Evolutionary conservation across 2,797 vertebrate species (phyloP).

Genomic region (Megaceryle alcyon): DNA sequence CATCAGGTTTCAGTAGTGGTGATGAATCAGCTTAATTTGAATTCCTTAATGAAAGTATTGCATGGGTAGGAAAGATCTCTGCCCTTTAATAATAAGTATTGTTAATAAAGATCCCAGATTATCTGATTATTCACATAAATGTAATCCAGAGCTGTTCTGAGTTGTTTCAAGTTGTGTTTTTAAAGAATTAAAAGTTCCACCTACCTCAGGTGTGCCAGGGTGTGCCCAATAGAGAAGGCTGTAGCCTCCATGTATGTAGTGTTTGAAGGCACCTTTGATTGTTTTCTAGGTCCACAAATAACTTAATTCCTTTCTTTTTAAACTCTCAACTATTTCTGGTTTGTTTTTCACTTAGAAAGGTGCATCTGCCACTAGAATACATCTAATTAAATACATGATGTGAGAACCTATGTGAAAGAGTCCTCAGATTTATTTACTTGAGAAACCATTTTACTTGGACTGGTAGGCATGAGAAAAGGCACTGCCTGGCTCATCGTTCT

Average conservation of each 20-base stretch:
- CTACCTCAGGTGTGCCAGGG: background rate
- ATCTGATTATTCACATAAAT: background rate
- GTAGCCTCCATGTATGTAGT: background rate
- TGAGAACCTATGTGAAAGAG: background rate
- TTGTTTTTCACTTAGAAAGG: background rate
- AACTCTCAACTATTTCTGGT: background rate
- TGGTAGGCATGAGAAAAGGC: background rate
- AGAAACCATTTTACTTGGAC: background rate
- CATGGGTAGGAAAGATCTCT: background rate
- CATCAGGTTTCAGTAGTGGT: background rate
- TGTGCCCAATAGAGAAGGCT: background rate
- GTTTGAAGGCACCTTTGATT: background rate
- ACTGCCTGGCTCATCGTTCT: background rate
- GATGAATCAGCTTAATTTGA: conserved; percentile 31
- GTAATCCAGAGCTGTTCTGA: background rate
- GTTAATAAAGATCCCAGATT: background rate
- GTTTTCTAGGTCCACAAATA: background rate
- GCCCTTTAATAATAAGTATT: background rate
- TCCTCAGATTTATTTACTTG: background rate
- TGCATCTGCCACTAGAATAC: background rate
- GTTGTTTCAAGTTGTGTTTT: background rate
- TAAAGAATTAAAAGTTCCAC: background rate
- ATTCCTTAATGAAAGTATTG: background rate
- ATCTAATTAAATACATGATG: background rate
- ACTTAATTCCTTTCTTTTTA: background rate